Conservation (phyloP, 2,888 invertebrate species). For the Patella caerulea region DNA sequence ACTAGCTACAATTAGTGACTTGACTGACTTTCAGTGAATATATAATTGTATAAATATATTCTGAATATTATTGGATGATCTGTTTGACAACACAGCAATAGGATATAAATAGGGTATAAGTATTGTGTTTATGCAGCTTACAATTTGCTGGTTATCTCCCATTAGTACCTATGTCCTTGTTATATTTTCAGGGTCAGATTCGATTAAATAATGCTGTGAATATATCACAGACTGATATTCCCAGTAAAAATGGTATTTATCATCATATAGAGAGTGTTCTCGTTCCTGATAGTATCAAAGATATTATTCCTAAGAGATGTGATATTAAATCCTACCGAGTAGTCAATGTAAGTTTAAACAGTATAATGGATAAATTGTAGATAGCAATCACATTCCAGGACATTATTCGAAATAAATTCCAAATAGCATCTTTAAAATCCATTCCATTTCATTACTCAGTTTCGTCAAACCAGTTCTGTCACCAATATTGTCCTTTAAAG, state of each 20-base stretch:
- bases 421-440: too few species aligned
- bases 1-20: too few species aligned
- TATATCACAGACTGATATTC: constrained; percentile 57
- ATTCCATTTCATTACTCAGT: too few species aligned
- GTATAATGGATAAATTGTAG: background rate
- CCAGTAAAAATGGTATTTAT: constrained; percentile 54
- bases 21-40: too few species aligned
- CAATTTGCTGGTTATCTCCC: background rate
- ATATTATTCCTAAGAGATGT: constrained; percentile 56
- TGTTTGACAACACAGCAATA: background rate
- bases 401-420: too few species aligned
- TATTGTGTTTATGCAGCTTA: background rate
- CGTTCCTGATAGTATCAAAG: constrained; percentile 44
- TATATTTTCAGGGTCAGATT: constrained; percentile 46
- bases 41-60: too few species aligned
- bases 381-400: background rate
- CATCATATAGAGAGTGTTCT: constrained; percentile 53
- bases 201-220: constrained; percentile 47
- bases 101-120: background rate
- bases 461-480: too few species aligned
- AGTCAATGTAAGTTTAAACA: constrained; percentile 38
- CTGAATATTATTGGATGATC: too few species aligned
- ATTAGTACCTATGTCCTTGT: background rate
- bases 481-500: too few species aligned
- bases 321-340: constrained; percentile 37